A percentile compares a stretch with the other conserved stretches of the same genome.
phyloP scores from a whole-genome alignment of 1,140 invertebrate genomes.

The Drepana arcuata region DNA sequence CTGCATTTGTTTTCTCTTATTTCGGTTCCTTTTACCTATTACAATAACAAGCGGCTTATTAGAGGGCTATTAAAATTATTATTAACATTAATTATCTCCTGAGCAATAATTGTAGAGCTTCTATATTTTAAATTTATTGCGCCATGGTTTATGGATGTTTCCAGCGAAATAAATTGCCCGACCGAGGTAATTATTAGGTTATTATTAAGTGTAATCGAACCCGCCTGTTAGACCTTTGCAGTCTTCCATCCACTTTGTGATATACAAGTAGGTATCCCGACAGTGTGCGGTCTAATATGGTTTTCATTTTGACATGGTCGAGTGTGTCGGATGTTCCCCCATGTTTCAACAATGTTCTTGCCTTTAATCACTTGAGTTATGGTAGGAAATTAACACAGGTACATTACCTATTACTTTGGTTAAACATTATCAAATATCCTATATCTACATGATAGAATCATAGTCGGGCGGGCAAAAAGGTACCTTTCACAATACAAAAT shows the following conservation, averaged over 20 bases:
- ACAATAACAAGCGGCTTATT: conserved; percentile 38
- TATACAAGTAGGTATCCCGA: neutral
- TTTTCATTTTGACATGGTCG: no score
- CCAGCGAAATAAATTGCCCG: conserved; percentile 28
- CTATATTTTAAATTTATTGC: conserved; percentile 28
- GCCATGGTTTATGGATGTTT: conserved; percentile 13
- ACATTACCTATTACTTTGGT: no score
- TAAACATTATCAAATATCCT: no score
- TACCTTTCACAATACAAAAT: no score
- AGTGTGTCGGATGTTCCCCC: no score
- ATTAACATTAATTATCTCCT: conserved; percentile 31
- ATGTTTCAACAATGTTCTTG: no score
- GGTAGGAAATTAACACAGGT: no score
- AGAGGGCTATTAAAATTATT: conserved; percentile 35
- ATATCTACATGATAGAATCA: no score
- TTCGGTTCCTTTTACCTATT: conserved; percentile 19
- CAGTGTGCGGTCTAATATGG: no score
- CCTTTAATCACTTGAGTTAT: no score
- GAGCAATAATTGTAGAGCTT: conserved; percentile 20
- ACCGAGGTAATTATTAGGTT: conserved; percentile 23
- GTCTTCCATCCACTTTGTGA: neutral
- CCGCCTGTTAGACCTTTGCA: conserved; percentile 10
- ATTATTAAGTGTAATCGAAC: conserved; percentile 29
- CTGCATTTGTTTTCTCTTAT: conserved; percentile 21
- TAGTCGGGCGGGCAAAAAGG: no score